A percentile compares a stretch with the other conserved stretches of the same genome.
Evolutionary conservation across 2,888 invertebrate genomes (phyloP).

Genomic region (Melanophora roralis): DNA sequence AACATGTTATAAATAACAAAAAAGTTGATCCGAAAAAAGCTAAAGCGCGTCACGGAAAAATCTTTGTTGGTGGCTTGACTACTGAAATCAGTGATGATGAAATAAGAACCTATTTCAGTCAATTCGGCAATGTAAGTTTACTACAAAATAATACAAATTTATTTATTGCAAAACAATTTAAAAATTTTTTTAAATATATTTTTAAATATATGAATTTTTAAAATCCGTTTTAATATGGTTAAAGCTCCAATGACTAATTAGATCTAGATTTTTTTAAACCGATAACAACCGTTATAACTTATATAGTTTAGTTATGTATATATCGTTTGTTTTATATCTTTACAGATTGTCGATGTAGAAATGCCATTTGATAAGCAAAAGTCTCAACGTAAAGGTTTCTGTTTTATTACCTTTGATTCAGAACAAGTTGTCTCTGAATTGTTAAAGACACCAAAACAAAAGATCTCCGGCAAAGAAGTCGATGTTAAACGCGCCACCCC

Average conservation of each 20-base stretch:
- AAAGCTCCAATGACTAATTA: no score
- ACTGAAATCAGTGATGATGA: slow-evolving; percentile 95
- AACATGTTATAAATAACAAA: slow-evolving; percentile 95
- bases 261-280: no score
- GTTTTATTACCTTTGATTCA: slow-evolving; percentile 97
- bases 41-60: slow-evolving; percentile 95
- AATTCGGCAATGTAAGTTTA: slow-evolving; percentile 91
- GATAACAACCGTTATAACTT: no score
- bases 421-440: slow-evolving; percentile 95
- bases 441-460: slow-evolving; percentile 93
- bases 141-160: no score
- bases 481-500: slow-evolving; percentile 97
- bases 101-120: slow-evolving; percentile 93
- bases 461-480: slow-evolving; percentile 94
- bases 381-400: slow-evolving; percentile 97
- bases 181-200: no score
- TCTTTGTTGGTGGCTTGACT: slow-evolving; percentile 96
- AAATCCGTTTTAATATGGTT: no score
- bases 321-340: slow-evolving; percentile 61
- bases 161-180: no score
- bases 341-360: slow-evolving; percentile 94
- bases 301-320: no score
- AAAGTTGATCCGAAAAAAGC: slow-evolving; percentile 98
- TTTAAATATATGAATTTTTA: no score
- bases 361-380: slow-evolving; percentile 98